Percentiles rank a stretch among this genome's conserved stretches.
Conservation (phyloP, 2,797 vertebrate genomes). For the Stomatorhinus walkeri region DNA sequence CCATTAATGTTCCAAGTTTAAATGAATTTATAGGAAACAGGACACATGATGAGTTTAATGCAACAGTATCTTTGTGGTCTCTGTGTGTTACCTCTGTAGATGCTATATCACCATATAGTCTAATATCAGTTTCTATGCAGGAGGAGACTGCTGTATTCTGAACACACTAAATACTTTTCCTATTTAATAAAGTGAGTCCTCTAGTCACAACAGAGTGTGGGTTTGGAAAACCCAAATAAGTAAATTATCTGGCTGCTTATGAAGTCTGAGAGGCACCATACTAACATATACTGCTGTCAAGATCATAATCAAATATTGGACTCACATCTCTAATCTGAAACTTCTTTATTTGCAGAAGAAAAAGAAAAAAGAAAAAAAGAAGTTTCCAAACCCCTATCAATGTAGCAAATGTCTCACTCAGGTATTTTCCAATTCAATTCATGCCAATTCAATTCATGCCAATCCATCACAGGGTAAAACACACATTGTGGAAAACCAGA, state of each 20-base stretch:
- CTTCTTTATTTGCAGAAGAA: background rate
- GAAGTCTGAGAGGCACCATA: background rate
- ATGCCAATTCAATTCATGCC: background rate
- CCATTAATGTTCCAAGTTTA: background rate
- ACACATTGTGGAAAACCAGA: background rate
- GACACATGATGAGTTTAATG: background rate
- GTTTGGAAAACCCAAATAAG: background rate
- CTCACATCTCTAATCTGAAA: background rate
- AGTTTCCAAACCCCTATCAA: background rate
- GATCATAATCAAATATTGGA: background rate
- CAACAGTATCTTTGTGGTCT: background rate
- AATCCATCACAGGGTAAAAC: background rate
- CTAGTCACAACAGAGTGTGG: background rate
- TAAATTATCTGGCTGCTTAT: background rate
- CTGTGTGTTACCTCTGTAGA: background rate
- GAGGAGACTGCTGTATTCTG: background rate
- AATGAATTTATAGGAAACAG: background rate
- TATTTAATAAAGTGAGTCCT: background rate
- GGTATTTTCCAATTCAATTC: too few species aligned
- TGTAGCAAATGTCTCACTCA: background rate
- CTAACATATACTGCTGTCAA: background rate
- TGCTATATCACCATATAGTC: background rate
- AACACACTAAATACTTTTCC: background rate
- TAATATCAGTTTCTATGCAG: background rate
- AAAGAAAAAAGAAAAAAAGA: background rate